Percentiles rank a stretch among this genome's conserved stretches.
Conservation (phyloP, 2,888 invertebrate species). For the Tetheella fluctuosa region DNA sequence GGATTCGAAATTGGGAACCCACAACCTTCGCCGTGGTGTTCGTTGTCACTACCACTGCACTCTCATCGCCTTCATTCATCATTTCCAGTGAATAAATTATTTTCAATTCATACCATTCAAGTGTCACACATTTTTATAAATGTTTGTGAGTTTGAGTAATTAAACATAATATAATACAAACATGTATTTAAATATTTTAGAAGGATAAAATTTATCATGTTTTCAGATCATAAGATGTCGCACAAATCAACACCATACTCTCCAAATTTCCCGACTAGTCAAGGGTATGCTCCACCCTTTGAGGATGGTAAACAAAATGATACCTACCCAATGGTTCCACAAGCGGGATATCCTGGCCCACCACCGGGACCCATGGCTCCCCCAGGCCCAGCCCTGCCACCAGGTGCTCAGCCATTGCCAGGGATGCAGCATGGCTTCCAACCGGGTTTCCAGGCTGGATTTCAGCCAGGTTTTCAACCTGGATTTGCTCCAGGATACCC, state of each 20-base stretch:
- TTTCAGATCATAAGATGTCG: slow-evolving; percentile 66
- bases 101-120: too few relatives aligned
- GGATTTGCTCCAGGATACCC: slow-evolving; percentile 57
- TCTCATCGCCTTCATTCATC: too few relatives aligned
- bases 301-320: slow-evolving; percentile 58
- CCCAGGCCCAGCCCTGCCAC: slow-evolving; percentile 53
- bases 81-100: too few relatives aligned
- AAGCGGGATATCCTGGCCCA: slow-evolving; percentile 63
- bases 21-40: too few relatives aligned
- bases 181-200: too few relatives aligned
- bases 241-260: slow-evolving; percentile 73
- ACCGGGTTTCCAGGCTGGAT: slow-evolving; percentile 64
- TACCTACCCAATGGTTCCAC: slow-evolving; percentile 60
- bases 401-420: slow-evolving; percentile 66
- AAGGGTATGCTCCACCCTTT: slow-evolving; percentile 71
- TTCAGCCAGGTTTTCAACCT: slow-evolving; percentile 59
- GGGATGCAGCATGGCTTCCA: slow-evolving; percentile 73
- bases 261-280: slow-evolving; percentile 73
- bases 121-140: too few relatives aligned
- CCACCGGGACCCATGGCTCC: slow-evolving; percentile 42
- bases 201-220: not conserved
- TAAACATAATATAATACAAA: too few relatives aligned
- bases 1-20: too few relatives aligned
- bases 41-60: too few relatives aligned
- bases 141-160: too few relatives aligned